These are phyloP conservation scores for Sporophila hypoxantha DNA, from an alignment of 2,113 vertebrate genomes.

Conservation along the genomic window DNA sequence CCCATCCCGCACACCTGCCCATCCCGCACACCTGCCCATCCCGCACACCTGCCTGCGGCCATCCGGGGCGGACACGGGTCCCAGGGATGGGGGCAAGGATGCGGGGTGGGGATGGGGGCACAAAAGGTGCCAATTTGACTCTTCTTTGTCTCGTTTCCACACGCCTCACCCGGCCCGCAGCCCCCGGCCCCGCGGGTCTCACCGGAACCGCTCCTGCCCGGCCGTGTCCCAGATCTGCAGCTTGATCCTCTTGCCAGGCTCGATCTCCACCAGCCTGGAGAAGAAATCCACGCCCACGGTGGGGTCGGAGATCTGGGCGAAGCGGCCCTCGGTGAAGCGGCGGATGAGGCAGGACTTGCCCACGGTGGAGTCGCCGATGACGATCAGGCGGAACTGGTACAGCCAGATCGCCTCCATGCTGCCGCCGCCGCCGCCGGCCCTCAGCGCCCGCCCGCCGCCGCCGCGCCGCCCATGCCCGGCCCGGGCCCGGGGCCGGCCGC, in stretches of 20 bases:
- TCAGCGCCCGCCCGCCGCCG: not conserved
- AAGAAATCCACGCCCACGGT: conserved; percentile 96
- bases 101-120: not conserved
- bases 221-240: conserved; percentile 90
- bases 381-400: conserved; percentile 93
- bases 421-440: not conserved
- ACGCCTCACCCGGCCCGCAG: conserved; percentile 44
- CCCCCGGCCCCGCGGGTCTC: not conserved
- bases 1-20: not conserved
- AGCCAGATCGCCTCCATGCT: conserved; percentile 95
- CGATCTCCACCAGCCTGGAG: conserved; percentile 92
- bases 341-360: conserved; percentile 93
- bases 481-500: not conserved
- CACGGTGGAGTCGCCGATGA: conserved; percentile 93
- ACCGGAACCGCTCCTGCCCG: conserved; percentile 77
- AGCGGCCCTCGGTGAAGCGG: conserved; percentile 91
- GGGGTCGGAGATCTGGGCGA: conserved; percentile 91
- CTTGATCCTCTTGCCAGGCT: conserved; percentile 92
- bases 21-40: not conserved
- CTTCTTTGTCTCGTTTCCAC: not conserved
- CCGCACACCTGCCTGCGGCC: not conserved
- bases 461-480: not conserved
- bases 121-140: not conserved
- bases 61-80: not conserved
- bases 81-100: not conserved